These are phyloP conservation scores for Drosophila rufa DNA, from an alignment of 1,140 invertebrate species.

Conservation along the genomic window DNA sequence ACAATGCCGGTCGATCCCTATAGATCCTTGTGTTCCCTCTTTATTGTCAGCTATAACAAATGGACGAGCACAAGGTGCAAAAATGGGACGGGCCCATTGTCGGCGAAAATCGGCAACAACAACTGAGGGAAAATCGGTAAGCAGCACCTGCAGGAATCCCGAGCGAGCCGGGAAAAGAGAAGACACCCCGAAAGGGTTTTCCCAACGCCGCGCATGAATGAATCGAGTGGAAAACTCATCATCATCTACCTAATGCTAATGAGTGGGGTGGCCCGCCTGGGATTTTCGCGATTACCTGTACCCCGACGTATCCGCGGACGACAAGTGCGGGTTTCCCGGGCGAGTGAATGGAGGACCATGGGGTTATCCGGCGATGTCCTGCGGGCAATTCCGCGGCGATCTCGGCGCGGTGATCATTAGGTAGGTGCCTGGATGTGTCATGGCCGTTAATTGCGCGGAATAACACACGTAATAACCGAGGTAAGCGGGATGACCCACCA, in stretches of 20 bases:
- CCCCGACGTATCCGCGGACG: conserved; percentile 13
- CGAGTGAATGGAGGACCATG: conserved; percentile 65
- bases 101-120: conserved; percentile 39
- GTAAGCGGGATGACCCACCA: conserved; percentile 58
- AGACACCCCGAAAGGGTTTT: conserved; percentile 56
- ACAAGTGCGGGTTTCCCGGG: conserved; percentile 67
- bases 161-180: conserved; percentile 15
- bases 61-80: conserved; percentile 76
- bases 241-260: conserved; percentile 70
- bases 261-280: conserved; percentile 54
- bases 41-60: conserved; percentile 57
- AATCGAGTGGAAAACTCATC: conserved; percentile 54
- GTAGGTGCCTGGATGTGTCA: conserved; percentile 50
- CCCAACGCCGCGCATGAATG: conserved; percentile 49
- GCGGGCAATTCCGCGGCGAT: conserved; percentile 61
- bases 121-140: conserved; percentile 25
- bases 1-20: conserved; percentile 33
- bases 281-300: conserved; percentile 59
- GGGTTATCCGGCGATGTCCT: conserved; percentile 58
- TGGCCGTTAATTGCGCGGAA: conserved; percentile 69
- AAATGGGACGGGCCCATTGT: conserved; percentile 77
- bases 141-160: conserved; percentile 68
- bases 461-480: conserved; percentile 82
- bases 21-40: conserved; percentile 26
- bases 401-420: conserved; percentile 61